Base-by-base conservation (phyloP, 2,888 invertebrate genomes). In the Synanthedon formicaeformis region DNA sequence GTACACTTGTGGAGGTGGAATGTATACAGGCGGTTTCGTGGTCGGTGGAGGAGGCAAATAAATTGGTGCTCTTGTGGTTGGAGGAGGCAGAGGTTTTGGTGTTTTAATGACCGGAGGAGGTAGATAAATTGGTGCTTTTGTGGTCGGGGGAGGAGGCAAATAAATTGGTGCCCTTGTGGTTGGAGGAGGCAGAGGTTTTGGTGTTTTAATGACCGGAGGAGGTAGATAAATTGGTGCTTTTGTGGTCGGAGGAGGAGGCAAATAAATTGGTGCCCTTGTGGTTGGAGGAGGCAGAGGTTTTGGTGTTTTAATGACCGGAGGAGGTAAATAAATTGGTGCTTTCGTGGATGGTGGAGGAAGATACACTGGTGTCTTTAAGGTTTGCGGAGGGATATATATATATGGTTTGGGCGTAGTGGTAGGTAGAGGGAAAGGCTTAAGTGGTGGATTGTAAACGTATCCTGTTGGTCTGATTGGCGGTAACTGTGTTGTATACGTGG, bases 171-270 rank as follows among this genome's bases (percentile, higher is more conserved):
- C 57, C 3, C 55, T 41, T n/a, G 51, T 53, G 13, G 53, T 53
- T 4, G 48, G 51, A 4, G 53, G 51, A n/a, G 53, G 52, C 13
- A 49, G 16, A 16, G 8, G 12, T 16, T 57, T 49, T n/a, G 40
- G 55, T 50, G 40, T 52, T 13, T 12, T 16, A n/a, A 10, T 40
- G 41, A n/a, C 40, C 40, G 27, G 51, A 14, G 51, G 51, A 23
- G 51, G 40, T 14, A 16, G 4, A 41, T 40, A 40, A 11, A 13
- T n/a, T 18, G 74, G 69, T 3, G 65, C 63, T 49, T 60, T 51
- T 40, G 73, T 69, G 1, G 72, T 67, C 14, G 65, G 55, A 1
- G 23, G 34, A 0, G 72, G 65, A 1, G 73, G 69, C 3, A 69
- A 60, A 53, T 71, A 69, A 54, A 62, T 53, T 55, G n/a, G 57